These are phyloP conservation scores for Thelaira solivaga DNA, from an alignment of 2,888 invertebrate genomes.

Conservation along the genomic window DNA sequence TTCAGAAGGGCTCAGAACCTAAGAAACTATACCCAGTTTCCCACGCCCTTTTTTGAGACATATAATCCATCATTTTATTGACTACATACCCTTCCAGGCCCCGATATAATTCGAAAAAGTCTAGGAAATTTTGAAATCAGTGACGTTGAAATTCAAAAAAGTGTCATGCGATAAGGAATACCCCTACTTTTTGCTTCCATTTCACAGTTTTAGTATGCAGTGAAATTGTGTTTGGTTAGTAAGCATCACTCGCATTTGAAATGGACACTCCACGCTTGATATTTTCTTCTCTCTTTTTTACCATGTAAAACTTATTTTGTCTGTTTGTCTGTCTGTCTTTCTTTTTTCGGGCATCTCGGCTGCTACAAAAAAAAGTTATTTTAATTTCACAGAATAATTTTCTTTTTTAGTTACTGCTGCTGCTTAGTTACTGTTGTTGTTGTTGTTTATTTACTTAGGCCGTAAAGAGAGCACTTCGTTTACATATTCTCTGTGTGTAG, in stretches of 20 bases:
- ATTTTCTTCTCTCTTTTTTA: conserved; percentile 10
- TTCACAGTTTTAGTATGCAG: not conserved
- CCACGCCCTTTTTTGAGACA: too few species aligned
- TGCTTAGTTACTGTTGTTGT: not conserved
- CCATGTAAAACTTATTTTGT: not conserved
- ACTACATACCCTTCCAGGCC: too few species aligned
- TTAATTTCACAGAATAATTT: conserved; percentile 20
- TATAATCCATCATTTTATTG: too few species aligned
- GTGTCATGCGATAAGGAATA: too few species aligned
- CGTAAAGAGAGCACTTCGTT: conserved; percentile 58
- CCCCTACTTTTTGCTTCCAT: too few species aligned
- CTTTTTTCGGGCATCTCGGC: not conserved
- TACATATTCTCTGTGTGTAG: conserved; percentile 25
- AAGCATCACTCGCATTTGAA: conserved; percentile 1
- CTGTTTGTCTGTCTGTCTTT: not conserved
- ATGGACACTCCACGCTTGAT: not conserved
- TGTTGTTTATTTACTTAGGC: conserved; percentile 43
- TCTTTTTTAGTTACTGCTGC: not conserved
- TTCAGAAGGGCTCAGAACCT: too few species aligned
- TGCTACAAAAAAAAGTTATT: conserved; percentile 1
- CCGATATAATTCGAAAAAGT: too few species aligned
- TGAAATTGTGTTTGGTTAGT: not conserved
- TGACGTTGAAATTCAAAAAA: too few species aligned
- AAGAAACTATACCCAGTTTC: too few species aligned
- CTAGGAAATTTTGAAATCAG: too few species aligned